These are phyloP conservation scores for Drosophila arawakana DNA, from an alignment of 1,140 invertebrate species.

Conservation along the genomic window DNA sequence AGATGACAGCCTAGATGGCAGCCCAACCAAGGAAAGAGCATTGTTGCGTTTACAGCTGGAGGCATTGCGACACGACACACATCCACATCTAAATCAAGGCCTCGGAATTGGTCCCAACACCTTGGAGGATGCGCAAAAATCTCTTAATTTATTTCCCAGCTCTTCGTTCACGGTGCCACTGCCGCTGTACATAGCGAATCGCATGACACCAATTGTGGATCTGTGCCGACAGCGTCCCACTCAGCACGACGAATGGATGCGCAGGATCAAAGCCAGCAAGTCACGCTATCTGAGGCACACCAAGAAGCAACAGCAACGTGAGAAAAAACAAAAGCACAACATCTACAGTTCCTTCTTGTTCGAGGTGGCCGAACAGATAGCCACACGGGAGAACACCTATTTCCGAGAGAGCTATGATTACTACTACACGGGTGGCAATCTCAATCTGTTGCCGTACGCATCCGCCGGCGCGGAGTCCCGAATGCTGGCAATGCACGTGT, in stretches of 20 bases:
- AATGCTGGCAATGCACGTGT: slow-evolving; percentile 52
- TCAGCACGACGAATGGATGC: slow-evolving; percentile 35
- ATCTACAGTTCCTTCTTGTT: slow-evolving; percentile 43
- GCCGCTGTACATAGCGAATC: slow-evolving; percentile 48
- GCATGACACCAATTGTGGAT: slow-evolving; percentile 50
- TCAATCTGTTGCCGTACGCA: slow-evolving; percentile 35
- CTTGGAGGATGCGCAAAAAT: neutral
- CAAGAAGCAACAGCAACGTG: slow-evolving; percentile 36
- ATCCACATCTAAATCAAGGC: slow-evolving; percentile 35
- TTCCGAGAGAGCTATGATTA: slow-evolving; percentile 71
- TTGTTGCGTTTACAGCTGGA: slow-evolving; percentile 10
- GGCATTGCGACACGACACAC: slow-evolving; percentile 26
- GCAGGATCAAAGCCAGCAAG: neutral
- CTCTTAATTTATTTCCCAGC: slow-evolving; percentile 42
- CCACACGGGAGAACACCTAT: slow-evolving; percentile 50
- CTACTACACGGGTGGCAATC: slow-evolving; percentile 66
- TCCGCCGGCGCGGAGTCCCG: neutral
- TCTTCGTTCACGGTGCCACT: slow-evolving; percentile 40
- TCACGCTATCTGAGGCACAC: neutral
- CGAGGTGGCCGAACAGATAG: slow-evolving; percentile 64
- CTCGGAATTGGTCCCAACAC: slow-evolving; percentile 24
- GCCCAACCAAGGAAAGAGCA: too few relatives aligned
- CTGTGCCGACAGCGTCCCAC: slow-evolving; percentile 33
- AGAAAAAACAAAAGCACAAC: slow-evolving; percentile 28
- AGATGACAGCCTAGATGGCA: neutral